Evolutionary conservation across 2,113 vertebrate species (phyloP).

Genomic region (Trichomycterus rosablanca): DNA sequence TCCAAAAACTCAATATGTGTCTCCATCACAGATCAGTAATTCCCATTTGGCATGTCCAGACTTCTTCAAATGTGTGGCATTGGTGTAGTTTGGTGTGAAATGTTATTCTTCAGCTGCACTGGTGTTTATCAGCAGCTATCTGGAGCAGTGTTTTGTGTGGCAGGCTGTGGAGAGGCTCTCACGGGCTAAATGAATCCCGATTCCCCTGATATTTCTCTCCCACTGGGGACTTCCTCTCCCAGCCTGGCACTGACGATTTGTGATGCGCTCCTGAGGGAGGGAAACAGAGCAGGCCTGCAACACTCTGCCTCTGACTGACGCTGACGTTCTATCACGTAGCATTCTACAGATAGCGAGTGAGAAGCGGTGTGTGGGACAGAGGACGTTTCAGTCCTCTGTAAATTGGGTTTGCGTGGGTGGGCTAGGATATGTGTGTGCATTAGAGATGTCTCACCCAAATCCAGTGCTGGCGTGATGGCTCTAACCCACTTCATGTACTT

Average conservation of each 20-base stretch:
- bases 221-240: slow-evolving; percentile 64
- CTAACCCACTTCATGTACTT: background rate
- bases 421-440: background rate
- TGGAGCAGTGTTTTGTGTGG: slow-evolving; percentile 36
- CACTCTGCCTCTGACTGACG: slow-evolving; percentile 37
- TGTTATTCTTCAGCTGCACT: slow-evolving; percentile 16
- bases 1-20: too few species aligned
- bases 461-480: background rate
- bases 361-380: slow-evolving; percentile 5
- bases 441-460: background rate
- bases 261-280: slow-evolving; percentile 63
- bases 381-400: slow-evolving; percentile 8
- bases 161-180: slow-evolving; percentile 57
- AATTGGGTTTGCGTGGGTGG: slow-evolving; percentile 9
- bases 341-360: slow-evolving; percentile 18
- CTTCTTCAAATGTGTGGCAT: slow-evolving; percentile 26
- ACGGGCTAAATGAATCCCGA: slow-evolving; percentile 72
- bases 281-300: slow-evolving; percentile 47
- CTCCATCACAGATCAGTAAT: background rate
- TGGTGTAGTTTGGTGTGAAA: slow-evolving; percentile 21
- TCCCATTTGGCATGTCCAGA: background rate
- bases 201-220: slow-evolving; percentile 69
- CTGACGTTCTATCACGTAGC: slow-evolving; percentile 3
- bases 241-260: slow-evolving; percentile 65
- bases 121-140: slow-evolving; percentile 46